A percentile compares a stretch with the other conserved stretches of the same genome.
These are phyloP conservation scores for Tribolium freemani DNA, from an alignment of 2,888 invertebrate species.

Conservation along the genomic window DNA sequence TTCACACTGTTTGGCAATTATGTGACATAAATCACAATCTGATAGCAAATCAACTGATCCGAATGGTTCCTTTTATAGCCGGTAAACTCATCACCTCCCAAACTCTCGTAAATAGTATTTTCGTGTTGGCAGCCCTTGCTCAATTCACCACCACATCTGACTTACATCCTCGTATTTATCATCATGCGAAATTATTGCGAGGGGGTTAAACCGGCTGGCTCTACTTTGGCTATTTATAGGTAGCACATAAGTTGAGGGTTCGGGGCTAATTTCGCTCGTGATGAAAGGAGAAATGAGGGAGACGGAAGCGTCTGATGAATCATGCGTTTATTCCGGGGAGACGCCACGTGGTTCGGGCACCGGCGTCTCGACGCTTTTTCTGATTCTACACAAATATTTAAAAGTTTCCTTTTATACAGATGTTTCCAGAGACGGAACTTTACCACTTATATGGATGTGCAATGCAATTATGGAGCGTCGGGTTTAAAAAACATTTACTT, in stretches of 20 bases:
- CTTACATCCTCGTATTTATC: constrained; percentile 27
- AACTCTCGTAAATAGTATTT: constrained; percentile 25
- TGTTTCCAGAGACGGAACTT: constrained; percentile 17
- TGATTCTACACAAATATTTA: constrained; percentile 29
- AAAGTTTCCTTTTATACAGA: constrained; percentile 26
- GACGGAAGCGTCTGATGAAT: constrained; percentile 50
- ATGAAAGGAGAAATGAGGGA: constrained; percentile 32
- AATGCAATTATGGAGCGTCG: not conserved
- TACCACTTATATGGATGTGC: constrained; percentile 16
- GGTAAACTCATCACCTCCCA: constrained; percentile 26
- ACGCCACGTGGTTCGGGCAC: constrained; percentile 53
- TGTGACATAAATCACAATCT: constrained; percentile 19
- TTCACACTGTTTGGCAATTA: not conserved
- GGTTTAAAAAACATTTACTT: not conserved
- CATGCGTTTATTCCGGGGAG: constrained; percentile 53
- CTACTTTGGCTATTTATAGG: constrained; percentile 31
- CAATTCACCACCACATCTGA: constrained; percentile 19
- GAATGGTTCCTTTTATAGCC: constrained; percentile 9
- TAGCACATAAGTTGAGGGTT: constrained; percentile 24
- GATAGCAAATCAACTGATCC: constrained; percentile 1
- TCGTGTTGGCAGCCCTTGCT: constrained; percentile 18
- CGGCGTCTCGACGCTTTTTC: constrained; percentile 43
- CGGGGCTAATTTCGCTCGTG: constrained; percentile 28
- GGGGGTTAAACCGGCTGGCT: constrained; percentile 28
- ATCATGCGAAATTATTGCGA: constrained; percentile 34